Conservation (phyloP, 2,113 vertebrate genomes). For the Micronisus gabar region DNA sequence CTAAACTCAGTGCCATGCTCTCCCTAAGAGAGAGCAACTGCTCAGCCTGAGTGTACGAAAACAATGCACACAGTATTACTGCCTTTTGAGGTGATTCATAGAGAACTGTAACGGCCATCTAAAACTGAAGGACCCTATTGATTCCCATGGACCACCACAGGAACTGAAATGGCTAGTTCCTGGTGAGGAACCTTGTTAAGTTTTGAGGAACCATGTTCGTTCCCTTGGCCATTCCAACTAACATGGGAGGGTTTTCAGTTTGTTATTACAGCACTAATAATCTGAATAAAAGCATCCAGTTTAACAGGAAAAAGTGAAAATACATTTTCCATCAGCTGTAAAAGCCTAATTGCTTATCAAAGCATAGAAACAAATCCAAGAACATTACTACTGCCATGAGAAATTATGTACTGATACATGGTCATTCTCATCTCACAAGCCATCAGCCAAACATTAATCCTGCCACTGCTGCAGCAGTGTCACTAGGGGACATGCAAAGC, state of each 20-base stretch:
- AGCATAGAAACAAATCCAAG: neutral
- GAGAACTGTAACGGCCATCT: neutral
- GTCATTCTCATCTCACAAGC: neutral
- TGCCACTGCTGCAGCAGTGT: neutral
- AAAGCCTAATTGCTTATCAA: neutral
- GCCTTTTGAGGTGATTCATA: neutral
- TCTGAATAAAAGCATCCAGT: neutral
- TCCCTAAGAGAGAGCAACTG: neutral
- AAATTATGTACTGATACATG: neutral
- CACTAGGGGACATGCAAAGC: neutral
- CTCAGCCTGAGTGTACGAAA: neutral
- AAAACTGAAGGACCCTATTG: neutral
- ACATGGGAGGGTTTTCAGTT: neutral
- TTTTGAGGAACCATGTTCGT: neutral
- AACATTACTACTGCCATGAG: neutral
- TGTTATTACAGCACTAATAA: neutral
- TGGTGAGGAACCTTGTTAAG: neutral
- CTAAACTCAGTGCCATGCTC: neutral
- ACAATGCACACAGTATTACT: no score
- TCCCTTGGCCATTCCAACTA: neutral
- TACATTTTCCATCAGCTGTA: neutral
- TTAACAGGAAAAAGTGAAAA: neutral
- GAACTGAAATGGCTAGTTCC: accelerated
- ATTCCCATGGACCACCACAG: neutral
- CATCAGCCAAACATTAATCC: neutral